phyloP scores from a whole-genome alignment of 1,140 invertebrate species.

The Caenorhabditis inopinata region DNA sequence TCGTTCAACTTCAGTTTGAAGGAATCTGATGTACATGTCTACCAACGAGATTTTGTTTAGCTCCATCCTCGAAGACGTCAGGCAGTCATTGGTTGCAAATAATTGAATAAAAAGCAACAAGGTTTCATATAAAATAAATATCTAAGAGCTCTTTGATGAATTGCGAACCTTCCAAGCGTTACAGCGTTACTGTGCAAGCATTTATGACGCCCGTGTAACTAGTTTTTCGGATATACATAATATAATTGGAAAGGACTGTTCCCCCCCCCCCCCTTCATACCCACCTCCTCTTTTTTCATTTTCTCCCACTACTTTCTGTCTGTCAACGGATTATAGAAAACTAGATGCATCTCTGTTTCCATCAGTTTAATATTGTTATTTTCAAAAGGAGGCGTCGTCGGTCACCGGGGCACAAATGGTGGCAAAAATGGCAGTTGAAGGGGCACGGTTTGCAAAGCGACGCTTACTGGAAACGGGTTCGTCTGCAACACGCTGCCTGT shows the following conservation, averaged over 20 bases:
- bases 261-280: background rate
- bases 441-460: too few species aligned
- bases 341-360: background rate
- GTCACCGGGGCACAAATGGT: background rate
- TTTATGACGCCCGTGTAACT: background rate
- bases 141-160: too few species aligned
- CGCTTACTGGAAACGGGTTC: conserved; percentile 10
- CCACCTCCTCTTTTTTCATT: background rate
- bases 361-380: conserved; percentile 21
- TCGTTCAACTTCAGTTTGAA: too few species aligned
- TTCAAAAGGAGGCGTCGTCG: background rate
- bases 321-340: conserved; percentile 6
- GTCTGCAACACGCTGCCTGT: background rate
- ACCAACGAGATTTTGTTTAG: too few species aligned
- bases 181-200: too few species aligned
- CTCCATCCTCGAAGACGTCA: too few species aligned
- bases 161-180: too few species aligned
- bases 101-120: too few species aligned
- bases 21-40: too few species aligned
- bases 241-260: conserved; percentile 33
- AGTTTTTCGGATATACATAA: conserved; percentile 30
- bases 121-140: too few species aligned
- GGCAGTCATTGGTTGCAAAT: too few species aligned
- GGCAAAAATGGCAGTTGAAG: background rate
- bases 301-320: background rate